Evolutionary conservation across 2,888 invertebrate genomes (phyloP).

Genomic region (Hydrotaea cyrtoneurina): DNA sequence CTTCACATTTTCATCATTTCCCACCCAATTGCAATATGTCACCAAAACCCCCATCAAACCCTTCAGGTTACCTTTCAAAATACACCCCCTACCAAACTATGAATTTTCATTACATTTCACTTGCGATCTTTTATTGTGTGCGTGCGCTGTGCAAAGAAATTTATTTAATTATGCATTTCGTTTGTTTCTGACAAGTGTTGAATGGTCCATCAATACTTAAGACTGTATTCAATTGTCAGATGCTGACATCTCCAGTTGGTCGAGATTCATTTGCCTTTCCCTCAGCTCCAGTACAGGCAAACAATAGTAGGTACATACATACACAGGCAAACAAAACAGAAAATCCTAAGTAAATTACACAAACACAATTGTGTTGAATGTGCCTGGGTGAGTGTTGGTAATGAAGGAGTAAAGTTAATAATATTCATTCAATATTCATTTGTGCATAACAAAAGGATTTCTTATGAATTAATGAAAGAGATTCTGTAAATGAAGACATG

Average conservation of each 20-base stretch:
- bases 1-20: neutral
- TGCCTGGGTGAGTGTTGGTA: neutral
- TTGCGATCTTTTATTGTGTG: neutral
- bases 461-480: slow-evolving; percentile 55
- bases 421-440: slow-evolving; percentile 56
- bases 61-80: neutral
- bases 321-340: slow-evolving; percentile 23
- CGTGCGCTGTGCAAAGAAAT: slow-evolving; percentile 23
- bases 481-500: slow-evolving; percentile 23
- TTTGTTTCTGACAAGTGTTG: slow-evolving; percentile 63
- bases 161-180: slow-evolving; percentile 42
- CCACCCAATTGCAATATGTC: neutral
- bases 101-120: slow-evolving; percentile 15
- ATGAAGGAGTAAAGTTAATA: slow-evolving; percentile 53
- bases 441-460: slow-evolving; percentile 56
- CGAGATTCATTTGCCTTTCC: slow-evolving; percentile 39
- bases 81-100: neutral
- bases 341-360: neutral
- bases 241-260: slow-evolving; percentile 47
- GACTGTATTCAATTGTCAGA: slow-evolving; percentile 55
- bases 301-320: slow-evolving; percentile 35
- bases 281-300: slow-evolving; percentile 2
- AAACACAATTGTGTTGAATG: neutral
- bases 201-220: slow-evolving; percentile 58
- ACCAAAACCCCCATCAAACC: no score